Evolutionary conservation across 2,797 vertebrate genomes (phyloP).

Genomic region (Acrossocheilus fasciatus): DNA sequence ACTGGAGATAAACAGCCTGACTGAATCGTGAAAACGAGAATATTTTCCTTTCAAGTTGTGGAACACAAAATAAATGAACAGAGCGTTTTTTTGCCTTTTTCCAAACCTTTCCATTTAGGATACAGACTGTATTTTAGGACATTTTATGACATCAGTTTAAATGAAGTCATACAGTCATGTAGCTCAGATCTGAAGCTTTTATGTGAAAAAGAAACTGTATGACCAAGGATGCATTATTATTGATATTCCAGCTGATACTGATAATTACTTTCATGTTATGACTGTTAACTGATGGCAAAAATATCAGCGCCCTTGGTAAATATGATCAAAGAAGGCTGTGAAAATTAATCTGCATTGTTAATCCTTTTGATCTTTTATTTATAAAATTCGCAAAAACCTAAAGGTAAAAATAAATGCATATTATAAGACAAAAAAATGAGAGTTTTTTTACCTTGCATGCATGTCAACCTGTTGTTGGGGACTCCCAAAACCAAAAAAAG

Average conservation of each 20-base stretch:
- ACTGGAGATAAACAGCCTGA: constrained; percentile 65
- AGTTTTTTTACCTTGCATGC: too few relatives aligned
- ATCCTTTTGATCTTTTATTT: too few relatives aligned
- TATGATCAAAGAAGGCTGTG: too few relatives aligned
- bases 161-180: background rate
- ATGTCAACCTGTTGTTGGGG: too few relatives aligned
- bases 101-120: constrained; percentile 60
- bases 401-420: too few relatives aligned
- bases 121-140: constrained; percentile 52
- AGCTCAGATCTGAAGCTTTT: background rate
- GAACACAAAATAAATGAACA: constrained; percentile 64
- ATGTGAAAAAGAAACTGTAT: background rate
- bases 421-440: too few relatives aligned
- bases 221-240: background rate
- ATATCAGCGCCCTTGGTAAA: too few relatives aligned
- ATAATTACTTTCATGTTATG: background rate
- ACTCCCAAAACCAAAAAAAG: too few relatives aligned
- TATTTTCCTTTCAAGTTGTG: constrained; percentile 55
- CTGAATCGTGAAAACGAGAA: constrained; percentile 62
- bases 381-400: too few relatives aligned
- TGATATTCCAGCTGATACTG: background rate
- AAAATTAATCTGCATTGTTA: too few relatives aligned
- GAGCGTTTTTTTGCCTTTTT: constrained; percentile 59
- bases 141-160: constrained; percentile 51
- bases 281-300: background rate